Percentiles rank a stretch among this genome's conserved stretches.
Conservation (phyloP, 2,113 vertebrate species). For the human region DNA sequence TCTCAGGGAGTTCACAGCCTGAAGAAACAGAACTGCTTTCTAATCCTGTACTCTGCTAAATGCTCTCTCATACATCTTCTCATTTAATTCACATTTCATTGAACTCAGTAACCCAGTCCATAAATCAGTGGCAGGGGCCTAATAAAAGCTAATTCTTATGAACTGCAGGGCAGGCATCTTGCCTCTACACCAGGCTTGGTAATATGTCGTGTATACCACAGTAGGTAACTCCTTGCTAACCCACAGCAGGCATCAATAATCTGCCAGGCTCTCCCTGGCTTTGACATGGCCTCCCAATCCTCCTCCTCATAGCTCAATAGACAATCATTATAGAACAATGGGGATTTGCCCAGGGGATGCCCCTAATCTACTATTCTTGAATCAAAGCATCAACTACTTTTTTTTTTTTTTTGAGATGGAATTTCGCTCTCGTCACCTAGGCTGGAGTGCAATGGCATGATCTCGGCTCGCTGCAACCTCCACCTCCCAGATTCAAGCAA, state of each 20-base stretch:
- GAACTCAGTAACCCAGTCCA: neutral
- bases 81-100: neutral
- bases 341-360: neutral
- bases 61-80: neutral
- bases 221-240: neutral
- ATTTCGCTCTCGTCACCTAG: too few relatives aligned
- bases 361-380: neutral
- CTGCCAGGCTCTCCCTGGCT: neutral
- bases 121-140: neutral
- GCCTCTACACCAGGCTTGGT: neutral
- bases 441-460: too few relatives aligned
- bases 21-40: neutral
- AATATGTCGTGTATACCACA: neutral
- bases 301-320: fast-evolving
- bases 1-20: neutral
- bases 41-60: neutral
- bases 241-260: neutral
- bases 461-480: too few relatives aligned
- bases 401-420: too few relatives aligned
- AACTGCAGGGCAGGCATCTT: neutral
- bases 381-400: neutral
- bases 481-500: too few relatives aligned
- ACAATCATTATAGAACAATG: neutral
- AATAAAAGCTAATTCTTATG: neutral
- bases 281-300: neutral